Percentiles rank a stretch among this genome's conserved stretches.
Evolutionary conservation across 2,888 invertebrate genomes (phyloP).

Genomic region (Pardosa pseudoannulata): DNA sequence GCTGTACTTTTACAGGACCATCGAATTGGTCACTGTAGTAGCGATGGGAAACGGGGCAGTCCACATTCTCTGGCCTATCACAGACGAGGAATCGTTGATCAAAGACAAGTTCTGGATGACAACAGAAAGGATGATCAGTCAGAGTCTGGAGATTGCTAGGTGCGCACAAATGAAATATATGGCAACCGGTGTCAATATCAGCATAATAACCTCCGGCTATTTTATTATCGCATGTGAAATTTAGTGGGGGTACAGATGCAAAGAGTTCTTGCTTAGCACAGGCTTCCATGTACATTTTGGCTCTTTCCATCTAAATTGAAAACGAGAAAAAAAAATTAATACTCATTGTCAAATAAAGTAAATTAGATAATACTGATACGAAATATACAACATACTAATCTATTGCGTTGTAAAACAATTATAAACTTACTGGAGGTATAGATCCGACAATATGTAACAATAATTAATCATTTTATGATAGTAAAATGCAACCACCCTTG

Average conservation of each 20-base stretch:
- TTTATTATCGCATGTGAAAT: constrained; percentile 64
- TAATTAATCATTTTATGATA: too few species aligned
- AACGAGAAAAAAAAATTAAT: too few species aligned
- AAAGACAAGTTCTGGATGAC: constrained; percentile 68
- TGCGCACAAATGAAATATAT: constrained; percentile 68
- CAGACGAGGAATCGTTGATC: constrained; percentile 68
- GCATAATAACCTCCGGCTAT: constrained; percentile 68
- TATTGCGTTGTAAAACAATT: too few species aligned
- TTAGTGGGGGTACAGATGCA: constrained; percentile 58
- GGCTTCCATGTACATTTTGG: constrained; percentile 66
- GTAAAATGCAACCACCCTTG: too few species aligned
- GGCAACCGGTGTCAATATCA: constrained; percentile 62
- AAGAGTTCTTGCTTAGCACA: constrained; percentile 69
- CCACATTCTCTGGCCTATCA: constrained; percentile 67
- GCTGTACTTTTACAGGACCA: constrained; percentile 58
- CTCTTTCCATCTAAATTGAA: constrained; percentile 40
- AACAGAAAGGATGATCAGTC: constrained; percentile 67
- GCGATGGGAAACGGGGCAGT: constrained; percentile 54
- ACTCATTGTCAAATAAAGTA: too few species aligned
- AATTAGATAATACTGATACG: too few species aligned
- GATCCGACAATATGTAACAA: too few species aligned
- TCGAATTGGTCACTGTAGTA: constrained; percentile 68
- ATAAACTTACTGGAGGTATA: too few species aligned
- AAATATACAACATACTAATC: too few species aligned
- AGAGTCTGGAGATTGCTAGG: constrained; percentile 59